A percentile compares a stretch with the other conserved stretches of the same genome.
These are phyloP conservation scores for Oscheius sp. DNA, from an alignment of 1,140 invertebrate species.

Conservation along the genomic window DNA sequence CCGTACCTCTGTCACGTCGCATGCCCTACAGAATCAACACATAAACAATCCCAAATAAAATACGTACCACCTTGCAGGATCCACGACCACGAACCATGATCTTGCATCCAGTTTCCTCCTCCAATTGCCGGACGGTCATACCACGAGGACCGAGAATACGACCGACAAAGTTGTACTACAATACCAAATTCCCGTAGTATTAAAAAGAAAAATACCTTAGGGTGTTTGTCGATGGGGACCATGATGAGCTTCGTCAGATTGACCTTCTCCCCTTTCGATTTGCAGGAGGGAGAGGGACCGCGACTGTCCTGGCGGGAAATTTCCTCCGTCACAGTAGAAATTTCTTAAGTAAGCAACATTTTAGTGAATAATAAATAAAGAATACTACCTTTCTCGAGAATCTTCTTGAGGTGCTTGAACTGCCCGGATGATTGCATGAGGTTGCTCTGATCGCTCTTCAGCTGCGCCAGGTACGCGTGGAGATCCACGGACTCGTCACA, in stretches of 20 bases:
- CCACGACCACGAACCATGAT: slow-evolving; percentile 98
- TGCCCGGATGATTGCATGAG: background rate
- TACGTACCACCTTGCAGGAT: too few relatives aligned
- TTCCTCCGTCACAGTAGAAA: background rate
- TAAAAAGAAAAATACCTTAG: background rate
- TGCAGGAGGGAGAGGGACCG: background rate
- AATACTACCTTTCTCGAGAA: background rate
- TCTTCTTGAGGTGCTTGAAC: background rate
- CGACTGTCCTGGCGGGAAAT: background rate
- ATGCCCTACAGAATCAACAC: background rate
- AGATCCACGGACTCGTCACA: too few relatives aligned
- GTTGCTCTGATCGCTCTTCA: background rate
- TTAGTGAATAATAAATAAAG: background rate
- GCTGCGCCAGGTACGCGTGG: background rate
- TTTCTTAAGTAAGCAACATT: background rate
- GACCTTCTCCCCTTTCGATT: background rate
- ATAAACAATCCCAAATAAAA: too few relatives aligned
- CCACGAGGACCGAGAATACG: slow-evolving; percentile 96
- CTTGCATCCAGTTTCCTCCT: slow-evolving; percentile 99
- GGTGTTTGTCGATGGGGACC: slow-evolving; percentile 26
- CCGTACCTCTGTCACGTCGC: slow-evolving; percentile 58
- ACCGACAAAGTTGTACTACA: slow-evolving; percentile 98
- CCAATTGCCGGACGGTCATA: slow-evolving; percentile 98
- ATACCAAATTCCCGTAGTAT: background rate
- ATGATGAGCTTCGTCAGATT: slow-evolving; percentile 8